Conservation (phyloP, 1,140 invertebrate species). For the Hyposmocoma kahamanoa region DNA sequence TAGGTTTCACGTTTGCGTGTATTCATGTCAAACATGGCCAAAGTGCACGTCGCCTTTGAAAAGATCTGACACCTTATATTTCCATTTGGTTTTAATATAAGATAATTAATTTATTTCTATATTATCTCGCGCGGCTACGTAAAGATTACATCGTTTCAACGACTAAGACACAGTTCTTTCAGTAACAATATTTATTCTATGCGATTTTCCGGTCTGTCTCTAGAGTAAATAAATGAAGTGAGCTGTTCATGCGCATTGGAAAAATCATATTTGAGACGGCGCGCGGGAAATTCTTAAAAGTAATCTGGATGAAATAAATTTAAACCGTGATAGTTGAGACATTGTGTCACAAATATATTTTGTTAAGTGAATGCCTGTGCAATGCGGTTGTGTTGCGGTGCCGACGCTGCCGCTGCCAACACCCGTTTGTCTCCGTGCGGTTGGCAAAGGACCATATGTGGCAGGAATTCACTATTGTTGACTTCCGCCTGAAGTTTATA, state of each 20-base stretch:
- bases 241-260: no score
- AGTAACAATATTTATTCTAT: no score
- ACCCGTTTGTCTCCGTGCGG: slow-evolving; percentile 35
- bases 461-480: slow-evolving; percentile 23
- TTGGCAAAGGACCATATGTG: slow-evolving; percentile 55
- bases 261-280: background rate
- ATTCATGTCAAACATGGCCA: background rate
- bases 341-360: slow-evolving; percentile 17
- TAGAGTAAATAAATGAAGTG: background rate
- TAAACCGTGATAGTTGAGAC: background rate
- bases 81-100: background rate
- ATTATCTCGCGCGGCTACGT: background rate
- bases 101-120: background rate
- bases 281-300: slow-evolving; percentile 9
- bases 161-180: no score
- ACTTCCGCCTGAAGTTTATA: slow-evolving; percentile 11
- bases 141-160: no score
- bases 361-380: slow-evolving; percentile 51
- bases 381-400: slow-evolving; percentile 24
- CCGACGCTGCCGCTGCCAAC: slow-evolving; percentile 30
- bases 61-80: background rate
- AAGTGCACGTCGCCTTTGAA: background rate
- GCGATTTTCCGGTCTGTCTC: background rate
- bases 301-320: slow-evolving; percentile 1
- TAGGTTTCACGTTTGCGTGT: background rate